Conservation (phyloP, 2,797 vertebrate genomes). For the Coregonus ussuriensis region DNA sequence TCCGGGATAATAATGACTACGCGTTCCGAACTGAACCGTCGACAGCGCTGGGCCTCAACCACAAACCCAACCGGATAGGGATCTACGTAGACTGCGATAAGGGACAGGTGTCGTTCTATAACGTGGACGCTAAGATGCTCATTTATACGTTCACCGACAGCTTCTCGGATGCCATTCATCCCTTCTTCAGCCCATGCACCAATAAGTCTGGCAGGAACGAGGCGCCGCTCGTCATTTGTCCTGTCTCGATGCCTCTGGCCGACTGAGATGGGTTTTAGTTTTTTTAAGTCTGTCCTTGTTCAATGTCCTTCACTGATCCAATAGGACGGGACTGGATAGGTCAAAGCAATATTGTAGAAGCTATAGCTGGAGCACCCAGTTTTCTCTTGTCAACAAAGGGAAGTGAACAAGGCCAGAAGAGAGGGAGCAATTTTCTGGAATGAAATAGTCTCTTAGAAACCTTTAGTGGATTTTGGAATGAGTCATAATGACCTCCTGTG, state of each 20-base stretch:
- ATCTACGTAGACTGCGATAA: conserved; percentile 79
- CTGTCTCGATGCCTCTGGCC: conserved; percentile 24
- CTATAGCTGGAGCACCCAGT: not conserved
- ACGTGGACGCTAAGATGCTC: conserved; percentile 66
- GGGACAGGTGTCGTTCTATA: conserved; percentile 78
- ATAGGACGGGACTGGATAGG: not conserved
- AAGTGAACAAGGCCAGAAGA: not conserved
- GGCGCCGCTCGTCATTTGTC: conserved; percentile 71
- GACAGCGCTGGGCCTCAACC: conserved; percentile 51
- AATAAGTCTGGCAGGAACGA: conserved; percentile 79
- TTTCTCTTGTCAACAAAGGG: not conserved
- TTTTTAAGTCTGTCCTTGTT: not conserved
- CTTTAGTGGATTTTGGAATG: not conserved
- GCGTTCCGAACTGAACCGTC: conserved; percentile 71
- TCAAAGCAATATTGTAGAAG: not conserved
- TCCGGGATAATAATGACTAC: conserved; percentile 67
- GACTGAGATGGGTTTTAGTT: conserved; percentile 40
- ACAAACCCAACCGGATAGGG: conserved; percentile 62
- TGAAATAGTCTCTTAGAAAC: not conserved
- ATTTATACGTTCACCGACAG: conserved; percentile 70
- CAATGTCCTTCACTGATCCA: not conserved
- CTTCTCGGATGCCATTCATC: conserved; percentile 72
- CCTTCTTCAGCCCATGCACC: conserved; percentile 79
- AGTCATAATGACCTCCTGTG: too few species aligned
- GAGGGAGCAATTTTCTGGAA: not conserved